Percentiles rank a stretch among this genome's conserved stretches.
Conservation (phyloP, 2,113 vertebrate species). For the Poeciliopsis occidentalis region DNA sequence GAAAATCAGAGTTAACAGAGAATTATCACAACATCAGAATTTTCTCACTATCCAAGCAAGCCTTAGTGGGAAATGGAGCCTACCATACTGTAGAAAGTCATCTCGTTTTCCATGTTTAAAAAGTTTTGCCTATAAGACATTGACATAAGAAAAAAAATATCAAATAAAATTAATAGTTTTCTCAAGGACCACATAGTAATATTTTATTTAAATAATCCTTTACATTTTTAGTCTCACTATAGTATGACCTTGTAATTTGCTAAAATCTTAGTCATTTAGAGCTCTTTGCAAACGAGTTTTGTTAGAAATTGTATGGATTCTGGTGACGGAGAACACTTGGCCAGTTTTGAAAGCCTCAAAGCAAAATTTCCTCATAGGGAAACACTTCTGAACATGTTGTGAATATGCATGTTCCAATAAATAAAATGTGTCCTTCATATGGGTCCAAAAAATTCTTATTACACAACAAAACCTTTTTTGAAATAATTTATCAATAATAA, state of each 20-base stretch:
- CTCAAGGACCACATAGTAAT: not conserved
- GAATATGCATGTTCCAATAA: conserved; percentile 36
- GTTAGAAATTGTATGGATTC: not conserved
- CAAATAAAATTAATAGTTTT: not conserved
- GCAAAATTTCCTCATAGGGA: conserved; percentile 31
- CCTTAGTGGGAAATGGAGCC: conserved; percentile 39
- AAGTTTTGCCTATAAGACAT: conserved; percentile 86
- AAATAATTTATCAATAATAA: not conserved
- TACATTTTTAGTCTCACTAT: too few relatives aligned
- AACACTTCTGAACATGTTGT: conserved; percentile 34
- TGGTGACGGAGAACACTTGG: conserved; percentile 48
- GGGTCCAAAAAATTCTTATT: conserved; percentile 33
- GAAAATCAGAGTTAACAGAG: not conserved
- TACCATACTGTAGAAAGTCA: conserved; percentile 92
- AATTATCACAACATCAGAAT: not conserved
- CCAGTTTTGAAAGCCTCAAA: conserved; percentile 60
- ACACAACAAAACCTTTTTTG: conserved; percentile 12
- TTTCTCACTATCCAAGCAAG: not conserved
- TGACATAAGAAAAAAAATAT: conserved; percentile 8
- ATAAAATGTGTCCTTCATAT: conserved; percentile 24
- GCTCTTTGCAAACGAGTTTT: not conserved
- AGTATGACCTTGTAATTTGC: not conserved
- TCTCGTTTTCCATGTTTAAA: conserved; percentile 97
- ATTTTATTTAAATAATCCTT: not conserved
- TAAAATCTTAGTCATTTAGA: not conserved